A percentile compares a stretch with the other conserved stretches of the same genome.
Evolutionary conservation across 2,888 invertebrate genomes (phyloP).

Genomic region (Pteria penguin): DNA sequence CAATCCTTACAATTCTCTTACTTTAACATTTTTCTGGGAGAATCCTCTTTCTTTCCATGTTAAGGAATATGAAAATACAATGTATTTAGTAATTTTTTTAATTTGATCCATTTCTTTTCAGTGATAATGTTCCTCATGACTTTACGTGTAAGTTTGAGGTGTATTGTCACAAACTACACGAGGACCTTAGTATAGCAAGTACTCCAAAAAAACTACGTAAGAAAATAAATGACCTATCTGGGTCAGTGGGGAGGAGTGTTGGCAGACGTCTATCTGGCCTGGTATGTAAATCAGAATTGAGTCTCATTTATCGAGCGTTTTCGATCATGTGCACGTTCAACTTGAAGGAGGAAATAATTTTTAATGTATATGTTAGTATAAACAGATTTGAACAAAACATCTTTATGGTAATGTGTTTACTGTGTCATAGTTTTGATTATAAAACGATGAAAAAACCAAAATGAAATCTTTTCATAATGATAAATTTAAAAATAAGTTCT

Average conservation of each 20-base stretch:
- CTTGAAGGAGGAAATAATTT: not conserved
- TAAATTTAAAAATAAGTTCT: no score
- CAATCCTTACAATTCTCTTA: no score
- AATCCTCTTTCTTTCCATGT: no score
- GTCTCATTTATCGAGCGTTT: not conserved
- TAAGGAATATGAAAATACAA: no score
- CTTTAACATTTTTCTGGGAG: no score
- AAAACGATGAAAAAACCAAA: no score
- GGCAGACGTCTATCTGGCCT: slow-evolving; percentile 84
- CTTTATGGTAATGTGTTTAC: no score
- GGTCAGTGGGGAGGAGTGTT: slow-evolving; percentile 85
- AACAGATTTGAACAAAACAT: no score
- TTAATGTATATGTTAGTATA: not conserved
- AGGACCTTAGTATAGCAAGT: slow-evolving; percentile 84
- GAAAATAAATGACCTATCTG: slow-evolving; percentile 82
- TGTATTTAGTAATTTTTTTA: no score
- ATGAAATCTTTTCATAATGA: no score
- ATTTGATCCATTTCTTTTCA: no score
- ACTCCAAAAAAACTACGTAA: slow-evolving; percentile 84
- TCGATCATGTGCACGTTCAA: not conserved
- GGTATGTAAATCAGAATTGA: slow-evolving; percentile 57
- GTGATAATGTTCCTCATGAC: slow-evolving; percentile 83
- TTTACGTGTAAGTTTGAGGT: slow-evolving; percentile 84
- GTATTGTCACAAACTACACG: slow-evolving; percentile 84
- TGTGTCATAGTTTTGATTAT: no score